A percentile compares a stretch with the other conserved stretches of the same genome.
These are phyloP conservation scores for Stictocephala bisonia DNA, from an alignment of 2,888 invertebrate species.

Conservation along the genomic window DNA sequence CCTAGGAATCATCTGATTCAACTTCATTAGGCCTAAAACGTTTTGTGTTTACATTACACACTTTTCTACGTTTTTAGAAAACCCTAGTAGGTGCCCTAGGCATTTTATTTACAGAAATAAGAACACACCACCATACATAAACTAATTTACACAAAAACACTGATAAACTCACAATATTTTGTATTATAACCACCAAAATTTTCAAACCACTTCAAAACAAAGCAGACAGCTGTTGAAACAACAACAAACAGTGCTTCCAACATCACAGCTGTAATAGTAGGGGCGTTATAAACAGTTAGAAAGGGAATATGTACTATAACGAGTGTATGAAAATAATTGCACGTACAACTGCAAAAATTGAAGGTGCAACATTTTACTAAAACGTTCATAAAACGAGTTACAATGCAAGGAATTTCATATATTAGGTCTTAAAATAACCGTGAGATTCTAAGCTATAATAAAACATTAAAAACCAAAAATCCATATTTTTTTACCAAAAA, in stretches of 20 bases:
- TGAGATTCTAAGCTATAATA: too few relatives aligned
- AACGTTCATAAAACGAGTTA: too few relatives aligned
- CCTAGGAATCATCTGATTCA: conserved; percentile 24
- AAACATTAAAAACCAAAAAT: too few relatives aligned
- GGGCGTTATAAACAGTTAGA: too few relatives aligned
- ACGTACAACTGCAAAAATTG: conserved; percentile 3
- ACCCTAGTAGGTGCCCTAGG: conserved; percentile 28
- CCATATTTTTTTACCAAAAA: too few relatives aligned
- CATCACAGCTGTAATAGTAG: conserved; percentile 14
- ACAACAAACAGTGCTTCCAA: conserved; percentile 26
- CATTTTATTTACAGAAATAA: conserved; percentile 15
- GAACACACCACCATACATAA: background rate
- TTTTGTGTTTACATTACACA: conserved; percentile 34
- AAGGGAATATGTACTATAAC: conserved; percentile 30
- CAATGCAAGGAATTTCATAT: too few relatives aligned
- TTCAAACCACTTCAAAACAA: background rate
- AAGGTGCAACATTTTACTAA: conserved; percentile 28
- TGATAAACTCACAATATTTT: conserved; percentile 32
- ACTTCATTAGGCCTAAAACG: conserved; percentile 34
- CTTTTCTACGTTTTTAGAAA: conserved; percentile 19
- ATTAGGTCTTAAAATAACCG: too few relatives aligned
- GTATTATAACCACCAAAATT: conserved; percentile 13
- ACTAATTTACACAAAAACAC: conserved; percentile 20
- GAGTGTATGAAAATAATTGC: conserved; percentile 27
- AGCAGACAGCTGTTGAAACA: conserved; percentile 26